Base-by-base conservation (phyloP, 2,888 invertebrate genomes). In the Pseudococcus jackbeardsleyi region DNA sequence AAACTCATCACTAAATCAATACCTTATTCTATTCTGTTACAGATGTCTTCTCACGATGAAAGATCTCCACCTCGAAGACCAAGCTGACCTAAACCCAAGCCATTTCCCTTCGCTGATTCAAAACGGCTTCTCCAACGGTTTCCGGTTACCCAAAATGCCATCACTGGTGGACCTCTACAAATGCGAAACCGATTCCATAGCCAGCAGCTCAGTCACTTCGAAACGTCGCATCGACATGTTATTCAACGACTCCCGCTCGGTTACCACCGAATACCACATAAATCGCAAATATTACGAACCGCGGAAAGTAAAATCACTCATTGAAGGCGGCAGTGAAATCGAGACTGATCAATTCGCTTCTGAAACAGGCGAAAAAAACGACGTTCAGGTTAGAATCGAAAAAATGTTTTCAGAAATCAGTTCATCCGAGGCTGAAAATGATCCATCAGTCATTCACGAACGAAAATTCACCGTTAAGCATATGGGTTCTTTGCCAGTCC, bases 151-250 rank as follows among this genome's bases (percentile, higher is more conserved):
- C 15, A 87, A 87, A 39, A 79, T 87, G 48, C 77, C 87, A 17
- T 77, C 87, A 8, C 12, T 87, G 54, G 79, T 79, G 7, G 87
- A 87, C 22, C 48, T 87, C n/a, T 87, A 87, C 87, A 87, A 79
- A 87, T 87, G 87, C 54, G 87, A 87, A 87, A 84, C 88, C 19
- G 88, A 88, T 33, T 88, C 88, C 1, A 88, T 88, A 22, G 85
- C 86, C 39, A 89, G 89, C n/a, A 89, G 89, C n/a, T 89, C 89
- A 17, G 89, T 89, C 22, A 89, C 89, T 19, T 96, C 96, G 92
- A 96, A 96, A 92, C 95, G 95, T 91, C 94, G 95, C 91, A 97
- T 97, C 91, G 97, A 97, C 92, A 94, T 96, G 39, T 95, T 97
- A 92, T 97, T 97, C 92, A 95, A 95, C 91, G 95, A 95, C 91